A percentile compares a stretch with the other conserved stretches of the same genome.
Conservation (phyloP, 2,113 vertebrate species). For the Serinus canaria region DNA sequence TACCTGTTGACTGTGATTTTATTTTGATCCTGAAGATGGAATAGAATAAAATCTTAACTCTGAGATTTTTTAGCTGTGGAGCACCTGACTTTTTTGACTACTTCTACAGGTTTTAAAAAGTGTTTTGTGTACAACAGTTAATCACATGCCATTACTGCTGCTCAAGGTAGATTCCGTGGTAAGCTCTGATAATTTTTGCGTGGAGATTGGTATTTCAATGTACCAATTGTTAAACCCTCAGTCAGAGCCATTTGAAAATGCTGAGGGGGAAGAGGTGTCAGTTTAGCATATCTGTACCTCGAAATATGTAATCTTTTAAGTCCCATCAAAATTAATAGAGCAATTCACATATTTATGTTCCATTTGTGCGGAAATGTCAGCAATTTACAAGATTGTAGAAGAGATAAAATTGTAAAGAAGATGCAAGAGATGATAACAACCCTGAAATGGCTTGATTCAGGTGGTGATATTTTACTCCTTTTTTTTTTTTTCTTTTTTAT, state of each 20-base stretch:
- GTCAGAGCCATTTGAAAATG: background rate
- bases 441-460: background rate
- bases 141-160: background rate
- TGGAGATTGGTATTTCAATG: background rate
- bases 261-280: background rate
- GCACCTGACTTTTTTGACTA: background rate
- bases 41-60: background rate
- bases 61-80: background rate
- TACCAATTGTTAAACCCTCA: background rate
- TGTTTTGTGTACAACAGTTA: background rate
- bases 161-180: background rate
- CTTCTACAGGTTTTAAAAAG: background rate
- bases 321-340: conserved; percentile 16
- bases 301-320: background rate
- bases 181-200: background rate
- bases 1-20: background rate
- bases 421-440: background rate
- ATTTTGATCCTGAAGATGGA: background rate
- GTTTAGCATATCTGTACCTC: background rate
- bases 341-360: background rate
- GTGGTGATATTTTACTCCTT: background rate
- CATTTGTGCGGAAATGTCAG: background rate
- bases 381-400: background rate
- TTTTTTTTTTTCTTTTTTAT: background rate
- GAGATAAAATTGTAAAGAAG: background rate